phyloP scores from a whole-genome alignment of 2,888 invertebrate species.

The Himalopsyche tibetana region DNA sequence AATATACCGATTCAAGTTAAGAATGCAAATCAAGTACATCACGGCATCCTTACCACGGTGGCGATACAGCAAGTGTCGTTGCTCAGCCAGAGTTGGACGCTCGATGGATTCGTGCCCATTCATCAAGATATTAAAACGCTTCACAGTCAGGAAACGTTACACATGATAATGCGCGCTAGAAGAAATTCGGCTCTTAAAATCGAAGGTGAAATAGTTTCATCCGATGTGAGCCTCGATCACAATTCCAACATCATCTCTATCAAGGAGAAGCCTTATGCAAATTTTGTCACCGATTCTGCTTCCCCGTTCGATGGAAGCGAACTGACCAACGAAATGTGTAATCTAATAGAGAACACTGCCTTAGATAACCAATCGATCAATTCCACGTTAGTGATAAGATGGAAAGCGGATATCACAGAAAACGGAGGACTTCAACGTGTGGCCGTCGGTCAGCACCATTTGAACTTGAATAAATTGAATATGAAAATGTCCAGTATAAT shows the following conservation, averaged over 20 bases:
- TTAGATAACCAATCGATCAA: conserved; percentile 70
- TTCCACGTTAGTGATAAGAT: conserved; percentile 75
- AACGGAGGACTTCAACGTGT: conserved; percentile 75
- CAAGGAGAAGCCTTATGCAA: conserved; percentile 70
- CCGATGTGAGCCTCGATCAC: conserved; percentile 70
- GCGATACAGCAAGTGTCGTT: conserved; percentile 79
- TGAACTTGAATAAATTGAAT: conserved; percentile 80
- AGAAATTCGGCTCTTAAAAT: conserved; percentile 69
- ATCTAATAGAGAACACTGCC: conserved; percentile 67
- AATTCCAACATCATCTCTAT: conserved; percentile 69
- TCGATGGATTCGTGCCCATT: conserved; percentile 72
- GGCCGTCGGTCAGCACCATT: conserved; percentile 83
- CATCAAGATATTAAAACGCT: conserved; percentile 69
- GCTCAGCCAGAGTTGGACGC: conserved; percentile 79
- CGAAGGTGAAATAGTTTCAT: conserved; percentile 70
- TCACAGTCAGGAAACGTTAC: conserved; percentile 71
- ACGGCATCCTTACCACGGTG: conserved; percentile 77
- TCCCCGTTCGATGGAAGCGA: conserved; percentile 69
- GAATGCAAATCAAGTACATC: conserved; percentile 82
- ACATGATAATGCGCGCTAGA: conserved; percentile 72
- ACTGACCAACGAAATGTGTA: conserved; percentile 66
- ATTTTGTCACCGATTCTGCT: conserved; percentile 70
- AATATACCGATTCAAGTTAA: conserved; percentile 82
- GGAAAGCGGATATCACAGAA: conserved; percentile 78
- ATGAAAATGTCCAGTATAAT: conserved; percentile 75